Percentiles rank a stretch among this genome's conserved stretches.
Evolutionary conservation across 1,140 invertebrate species (phyloP).

Genomic region (Drosophila santomea): DNA sequence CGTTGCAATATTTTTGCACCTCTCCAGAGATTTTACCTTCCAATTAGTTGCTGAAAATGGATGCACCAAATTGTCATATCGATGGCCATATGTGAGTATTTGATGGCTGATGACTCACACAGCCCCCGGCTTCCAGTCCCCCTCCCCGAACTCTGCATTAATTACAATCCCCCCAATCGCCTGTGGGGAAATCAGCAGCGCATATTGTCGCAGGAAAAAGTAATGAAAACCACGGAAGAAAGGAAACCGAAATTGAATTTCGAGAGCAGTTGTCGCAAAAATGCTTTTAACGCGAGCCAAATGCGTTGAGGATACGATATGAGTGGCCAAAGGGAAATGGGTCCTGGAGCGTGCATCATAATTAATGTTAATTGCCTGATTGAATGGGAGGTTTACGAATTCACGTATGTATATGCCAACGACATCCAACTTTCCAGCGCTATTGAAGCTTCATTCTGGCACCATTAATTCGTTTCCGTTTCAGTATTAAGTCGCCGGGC

Average conservation of each 20-base stretch:
- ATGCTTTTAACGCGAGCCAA: constrained; percentile 51
- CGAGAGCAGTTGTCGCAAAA: constrained; percentile 39
- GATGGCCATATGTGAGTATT: constrained; percentile 43
- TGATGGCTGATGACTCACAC: constrained; percentile 30
- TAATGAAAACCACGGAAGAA: constrained; percentile 34
- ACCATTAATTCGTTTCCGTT: constrained; percentile 22
- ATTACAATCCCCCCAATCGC: constrained; percentile 47
- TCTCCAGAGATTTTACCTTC: constrained; percentile 40
- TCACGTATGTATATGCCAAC: not conserved
- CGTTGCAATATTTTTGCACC: not conserved
- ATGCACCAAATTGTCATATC: constrained; percentile 58
- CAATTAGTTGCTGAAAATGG: constrained; percentile 51
- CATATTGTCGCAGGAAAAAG: constrained; percentile 44
- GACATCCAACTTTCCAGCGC: constrained; percentile 10
- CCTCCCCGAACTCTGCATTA: constrained; percentile 43
- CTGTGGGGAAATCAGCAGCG: constrained; percentile 65
- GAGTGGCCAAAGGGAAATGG: constrained; percentile 32
- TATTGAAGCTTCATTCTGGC: constrained; percentile 14
- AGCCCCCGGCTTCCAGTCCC: not conserved
- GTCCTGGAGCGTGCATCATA: constrained; percentile 51
- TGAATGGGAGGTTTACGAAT: constrained; percentile 37
- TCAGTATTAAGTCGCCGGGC: constrained; percentile 23
- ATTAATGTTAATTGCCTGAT: constrained; percentile 79
- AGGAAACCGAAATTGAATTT: constrained; percentile 48
- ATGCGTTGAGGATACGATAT: constrained; percentile 54